These are phyloP conservation scores for Dorcus hopei DNA, from an alignment of 2,888 invertebrate genomes.

Conservation along the genomic window DNA sequence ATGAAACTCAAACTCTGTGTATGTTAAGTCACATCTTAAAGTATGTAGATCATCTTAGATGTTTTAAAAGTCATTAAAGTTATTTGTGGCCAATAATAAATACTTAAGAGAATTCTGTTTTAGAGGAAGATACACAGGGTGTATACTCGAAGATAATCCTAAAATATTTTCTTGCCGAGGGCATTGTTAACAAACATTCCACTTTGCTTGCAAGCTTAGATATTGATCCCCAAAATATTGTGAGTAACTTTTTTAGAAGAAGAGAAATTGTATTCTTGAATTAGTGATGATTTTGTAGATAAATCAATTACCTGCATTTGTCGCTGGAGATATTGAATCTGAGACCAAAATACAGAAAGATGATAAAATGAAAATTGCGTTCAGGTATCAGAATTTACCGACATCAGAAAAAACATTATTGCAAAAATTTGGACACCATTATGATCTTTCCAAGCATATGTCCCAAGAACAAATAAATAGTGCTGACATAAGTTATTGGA, in stretches of 20 bases:
- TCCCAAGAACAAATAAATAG: slow-evolving; percentile 56
- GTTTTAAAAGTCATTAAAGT: background rate
- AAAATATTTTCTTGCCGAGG: slow-evolving; percentile 89
- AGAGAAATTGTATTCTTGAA: background rate
- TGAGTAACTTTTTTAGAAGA: background rate
- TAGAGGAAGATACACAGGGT: slow-evolving; percentile 82
- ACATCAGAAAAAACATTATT: slow-evolving; percentile 52
- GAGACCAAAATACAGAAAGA: slow-evolving; percentile 31
- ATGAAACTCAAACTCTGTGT: no score
- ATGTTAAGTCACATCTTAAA: no score
- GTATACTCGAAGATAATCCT: slow-evolving; percentile 73
- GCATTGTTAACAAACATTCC: slow-evolving; percentile 70
- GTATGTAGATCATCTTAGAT: background rate
- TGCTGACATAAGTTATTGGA: slow-evolving; percentile 59
- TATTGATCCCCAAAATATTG: slow-evolving; percentile 56
- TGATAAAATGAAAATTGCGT: slow-evolving; percentile 81
- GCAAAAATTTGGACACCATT: slow-evolving; percentile 70
- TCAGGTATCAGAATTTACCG: slow-evolving; percentile 80
- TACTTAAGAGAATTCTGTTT: slow-evolving; percentile 34
- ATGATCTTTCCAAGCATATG: slow-evolving; percentile 76
- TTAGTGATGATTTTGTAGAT: slow-evolving; percentile 40
- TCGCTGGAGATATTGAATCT: slow-evolving; percentile 47
- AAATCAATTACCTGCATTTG: slow-evolving; percentile 59
- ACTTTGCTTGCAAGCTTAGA: slow-evolving; percentile 73
- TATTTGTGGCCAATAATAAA: background rate